These are phyloP conservation scores for Artemia sinica DNA, from an alignment of 2,888 invertebrate genomes.

Conservation along the genomic window DNA sequence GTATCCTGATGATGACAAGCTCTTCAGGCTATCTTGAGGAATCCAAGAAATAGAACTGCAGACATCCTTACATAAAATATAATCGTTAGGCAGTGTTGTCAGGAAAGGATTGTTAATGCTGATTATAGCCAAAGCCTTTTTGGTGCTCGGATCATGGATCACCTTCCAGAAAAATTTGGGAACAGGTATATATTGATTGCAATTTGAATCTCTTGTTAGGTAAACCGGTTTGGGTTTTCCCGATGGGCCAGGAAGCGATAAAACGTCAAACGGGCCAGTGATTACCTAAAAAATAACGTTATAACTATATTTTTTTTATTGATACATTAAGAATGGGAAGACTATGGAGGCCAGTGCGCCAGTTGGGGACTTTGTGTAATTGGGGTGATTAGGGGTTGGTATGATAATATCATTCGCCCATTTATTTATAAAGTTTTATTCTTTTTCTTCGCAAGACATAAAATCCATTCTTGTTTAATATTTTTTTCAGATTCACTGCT, in stretches of 20 bases:
- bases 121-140: constrained; percentile 41
- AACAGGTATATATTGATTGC: constrained; percentile 37
- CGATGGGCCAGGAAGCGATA: constrained; percentile 37
- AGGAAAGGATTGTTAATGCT: constrained; percentile 43
- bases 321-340: too few species aligned
- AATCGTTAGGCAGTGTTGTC: neutral
- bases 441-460: too few species aligned
- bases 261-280: constrained; percentile 43
- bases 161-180: constrained; percentile 43
- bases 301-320: too few species aligned
- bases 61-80: constrained; percentile 39
- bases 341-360: too few species aligned
- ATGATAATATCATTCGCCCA: too few species aligned
- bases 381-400: too few species aligned
- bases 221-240: constrained; percentile 30
- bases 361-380: too few species aligned
- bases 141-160: constrained; percentile 37
- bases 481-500: too few species aligned
- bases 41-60: constrained; percentile 37
- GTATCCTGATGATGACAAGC: neutral
- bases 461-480: too few species aligned
- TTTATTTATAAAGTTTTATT: too few species aligned
- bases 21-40: neutral
- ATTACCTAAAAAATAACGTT: constrained; percentile 30
- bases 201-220: constrained; percentile 34